Conservation (phyloP, 2,888 invertebrate species). For the Platynereis dumerilii region DNA sequence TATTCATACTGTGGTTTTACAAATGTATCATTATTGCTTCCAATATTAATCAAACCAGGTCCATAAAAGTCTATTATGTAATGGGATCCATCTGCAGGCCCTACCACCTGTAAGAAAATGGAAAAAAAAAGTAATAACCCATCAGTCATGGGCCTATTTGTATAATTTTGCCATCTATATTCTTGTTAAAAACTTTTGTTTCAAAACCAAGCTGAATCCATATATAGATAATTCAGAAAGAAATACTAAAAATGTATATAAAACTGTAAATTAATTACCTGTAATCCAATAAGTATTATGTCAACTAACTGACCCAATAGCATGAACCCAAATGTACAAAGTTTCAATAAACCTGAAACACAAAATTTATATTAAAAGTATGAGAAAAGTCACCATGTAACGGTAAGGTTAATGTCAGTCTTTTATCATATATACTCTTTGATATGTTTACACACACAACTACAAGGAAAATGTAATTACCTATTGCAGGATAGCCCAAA, state of each 20-base stretch:
- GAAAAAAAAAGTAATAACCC: too few relatives aligned
- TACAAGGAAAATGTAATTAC: too few relatives aligned
- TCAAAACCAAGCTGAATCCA: too few relatives aligned
- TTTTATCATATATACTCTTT: too few relatives aligned
- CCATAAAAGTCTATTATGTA: conserved; percentile 94
- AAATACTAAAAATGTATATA: background rate
- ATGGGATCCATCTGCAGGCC: conserved; percentile 92
- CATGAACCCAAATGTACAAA: conserved; percentile 95
- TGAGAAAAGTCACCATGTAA: too few relatives aligned
- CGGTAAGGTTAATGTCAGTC: too few relatives aligned
- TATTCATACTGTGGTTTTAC: conserved; percentile 21
- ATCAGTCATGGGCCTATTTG: too few relatives aligned
- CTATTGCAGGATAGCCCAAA: conserved; percentile 96
- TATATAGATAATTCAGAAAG: background rate
- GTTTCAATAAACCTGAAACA: conserved; percentile 79
- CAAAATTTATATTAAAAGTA: too few relatives aligned
- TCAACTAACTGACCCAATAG: conserved; percentile 92
- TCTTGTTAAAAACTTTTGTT: too few relatives aligned
- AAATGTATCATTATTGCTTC: conserved; percentile 73
- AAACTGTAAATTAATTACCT: conserved; percentile 67
- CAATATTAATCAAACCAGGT: conserved; percentile 80
- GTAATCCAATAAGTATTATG: conserved; percentile 92
- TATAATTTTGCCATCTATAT: too few relatives aligned
- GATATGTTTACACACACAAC: too few relatives aligned
- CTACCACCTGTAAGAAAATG: conserved; percentile 68